Evolutionary conservation across 1,140 invertebrate genomes (phyloP), one percentile per base, ranked within the genome.

Genomic region (Tachypleus tridentatus): DNA sequence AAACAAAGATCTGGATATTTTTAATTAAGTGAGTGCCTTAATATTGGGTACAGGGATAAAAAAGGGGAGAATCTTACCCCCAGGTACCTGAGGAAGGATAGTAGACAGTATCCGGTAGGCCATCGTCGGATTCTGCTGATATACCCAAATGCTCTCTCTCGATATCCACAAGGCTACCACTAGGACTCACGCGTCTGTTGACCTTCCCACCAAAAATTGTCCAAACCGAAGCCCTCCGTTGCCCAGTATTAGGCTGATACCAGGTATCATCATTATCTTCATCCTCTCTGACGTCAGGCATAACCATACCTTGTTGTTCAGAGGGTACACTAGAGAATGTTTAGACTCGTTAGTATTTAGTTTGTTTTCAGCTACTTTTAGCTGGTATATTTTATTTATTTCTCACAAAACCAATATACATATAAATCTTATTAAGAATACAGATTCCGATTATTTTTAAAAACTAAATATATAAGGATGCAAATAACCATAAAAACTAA

Each of bases 281-380:
- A 62, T 84, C 82, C 68, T 83, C 82, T n/a, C 74, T 70, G 62
- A 84, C 82, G 67, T 82, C 80, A 3, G 83, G 83, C 52, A 84
- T 70, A 67, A 83, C 82, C 77, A 84, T 80, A 29, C 77, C 78
- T 63, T 84, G 82, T 64, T 84, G 81, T n/a, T 82, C 80, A 70
- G 83, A 80, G 3, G 83, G 83, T n/a, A 84, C 81, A 57, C 82
- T 84, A 68, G 11, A 50, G 29, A 29, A 50, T 57, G n/a, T 9
- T n/a, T 4, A n/a, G 62, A 58, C 9, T 47, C 9, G 51, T n/a
- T 10, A 56, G 48, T 48, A 58, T 63, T 11, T 51, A 50, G 48
- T n/a, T 8, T 51, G n/a, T 60, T 4, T 11, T 60, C 59, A 10
- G 29, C 56, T n/a, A 29, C 56, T n/a, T 57, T 29, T 29, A n/a